Evolutionary conservation across 2,797 vertebrate species (phyloP).

Genomic region (Micropoecilia bifurca): DNA sequence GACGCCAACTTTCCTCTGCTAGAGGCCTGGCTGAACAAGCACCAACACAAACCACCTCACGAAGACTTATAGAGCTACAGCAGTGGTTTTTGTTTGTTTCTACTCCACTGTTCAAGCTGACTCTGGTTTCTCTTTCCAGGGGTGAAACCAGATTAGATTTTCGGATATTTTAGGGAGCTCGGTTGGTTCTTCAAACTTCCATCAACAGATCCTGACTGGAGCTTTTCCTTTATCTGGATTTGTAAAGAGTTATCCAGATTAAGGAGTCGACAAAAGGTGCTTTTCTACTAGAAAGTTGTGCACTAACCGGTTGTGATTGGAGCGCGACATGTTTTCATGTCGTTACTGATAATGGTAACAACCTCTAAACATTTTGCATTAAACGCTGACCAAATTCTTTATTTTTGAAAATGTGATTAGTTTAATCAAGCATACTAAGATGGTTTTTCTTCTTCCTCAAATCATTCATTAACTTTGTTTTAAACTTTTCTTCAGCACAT

Average conservation of each 20-base stretch:
- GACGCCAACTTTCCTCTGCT: slow-evolving; percentile 86
- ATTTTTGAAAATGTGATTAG: not conserved
- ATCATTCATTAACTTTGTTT: not conserved
- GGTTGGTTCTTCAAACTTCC: not conserved
- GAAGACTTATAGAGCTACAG: slow-evolving; percentile 54
- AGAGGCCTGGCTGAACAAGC: slow-evolving; percentile 81
- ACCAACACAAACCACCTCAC: slow-evolving; percentile 8
- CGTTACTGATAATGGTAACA: not conserved
- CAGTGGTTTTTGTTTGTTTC: not conserved
- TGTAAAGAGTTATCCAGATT: not conserved
- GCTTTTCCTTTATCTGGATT: not conserved
- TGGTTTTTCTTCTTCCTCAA: not conserved
- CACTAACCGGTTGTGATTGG: no score
- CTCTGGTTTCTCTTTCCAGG: not conserved
- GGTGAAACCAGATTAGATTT: not conserved
- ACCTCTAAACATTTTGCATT: not conserved
- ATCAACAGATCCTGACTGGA: not conserved
- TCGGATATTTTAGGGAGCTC: not conserved
- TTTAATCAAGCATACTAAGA: not conserved
- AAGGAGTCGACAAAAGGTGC: not conserved
- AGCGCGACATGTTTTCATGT: no score
- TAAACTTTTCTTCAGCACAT: not conserved
- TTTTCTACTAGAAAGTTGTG: no score
- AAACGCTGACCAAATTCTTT: not conserved
- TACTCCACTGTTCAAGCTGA: not conserved